Percentiles rank a stretch among this genome's conserved stretches.
These are phyloP conservation scores for Cassiopea andromeda DNA, from an alignment of 30 jellyfish, hydroid and myxozoan species.

Conservation along the genomic window DNA sequence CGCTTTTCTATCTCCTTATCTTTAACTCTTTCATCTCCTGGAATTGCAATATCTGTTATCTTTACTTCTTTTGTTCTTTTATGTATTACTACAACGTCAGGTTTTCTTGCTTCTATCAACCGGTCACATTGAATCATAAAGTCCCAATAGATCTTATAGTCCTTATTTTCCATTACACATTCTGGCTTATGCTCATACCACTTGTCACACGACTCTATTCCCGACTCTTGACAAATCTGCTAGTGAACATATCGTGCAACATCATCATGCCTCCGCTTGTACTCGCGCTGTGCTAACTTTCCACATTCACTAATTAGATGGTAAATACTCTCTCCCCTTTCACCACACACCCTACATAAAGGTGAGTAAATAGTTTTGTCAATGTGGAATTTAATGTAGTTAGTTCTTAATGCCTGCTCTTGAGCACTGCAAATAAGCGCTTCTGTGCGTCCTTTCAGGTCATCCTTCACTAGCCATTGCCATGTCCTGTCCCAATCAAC, in stretches of 20 bases:
- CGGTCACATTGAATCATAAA: conserved; percentile 15
- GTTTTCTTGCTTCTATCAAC: conserved; percentile 16
- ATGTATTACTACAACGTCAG: not conserved
- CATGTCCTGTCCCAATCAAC: conserved; percentile 6
- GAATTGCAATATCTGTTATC: not conserved
- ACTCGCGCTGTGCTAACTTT: conserved; percentile 5
- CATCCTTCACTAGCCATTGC: conserved; percentile 13
- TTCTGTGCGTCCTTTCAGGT: conserved; percentile 10
- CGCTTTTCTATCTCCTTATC: not conserved
- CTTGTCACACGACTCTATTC: too few species aligned
- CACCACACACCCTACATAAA: conserved; percentile 9
- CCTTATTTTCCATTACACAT: not conserved
- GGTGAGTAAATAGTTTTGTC: not conserved
- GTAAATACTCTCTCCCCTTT: conserved; percentile 25
- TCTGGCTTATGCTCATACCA: not conserved
- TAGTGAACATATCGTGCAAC: not conserved
- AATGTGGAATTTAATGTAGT: not conserved
- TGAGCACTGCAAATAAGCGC: conserved; percentile 13
- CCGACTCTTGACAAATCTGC: too few species aligned
- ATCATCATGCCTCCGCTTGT: conserved; percentile 10
- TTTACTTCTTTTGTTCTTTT: not conserved
- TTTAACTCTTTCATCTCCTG: conserved; percentile 7
- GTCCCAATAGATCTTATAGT: not conserved
- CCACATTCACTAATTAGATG: conserved; percentile 20
- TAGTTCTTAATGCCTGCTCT: conserved; percentile 24